phyloP scores from a whole-genome alignment of 2,113 vertebrate genomes.

The Gymnorhina tibicen region DNA sequence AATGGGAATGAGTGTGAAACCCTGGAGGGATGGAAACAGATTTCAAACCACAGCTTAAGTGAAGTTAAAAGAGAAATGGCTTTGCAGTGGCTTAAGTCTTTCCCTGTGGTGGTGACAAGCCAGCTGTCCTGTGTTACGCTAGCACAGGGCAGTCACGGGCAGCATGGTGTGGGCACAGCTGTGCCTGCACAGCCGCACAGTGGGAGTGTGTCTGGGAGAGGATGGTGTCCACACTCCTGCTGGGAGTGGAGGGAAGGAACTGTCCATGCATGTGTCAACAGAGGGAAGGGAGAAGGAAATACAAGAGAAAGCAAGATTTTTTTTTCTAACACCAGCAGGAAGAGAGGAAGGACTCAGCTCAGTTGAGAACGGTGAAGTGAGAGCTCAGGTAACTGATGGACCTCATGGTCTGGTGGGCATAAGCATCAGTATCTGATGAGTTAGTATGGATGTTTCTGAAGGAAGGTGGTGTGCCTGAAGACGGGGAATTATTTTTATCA shows the following conservation, averaged over 20 bases:
- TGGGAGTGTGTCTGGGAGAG: not conserved
- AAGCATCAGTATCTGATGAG: not conserved
- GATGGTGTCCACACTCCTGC: fast-evolving
- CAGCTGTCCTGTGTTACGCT: not conserved
- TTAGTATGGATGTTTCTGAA: not conserved
- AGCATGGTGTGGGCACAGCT: not conserved
- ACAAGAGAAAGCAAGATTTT: not conserved
- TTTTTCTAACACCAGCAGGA: not conserved
- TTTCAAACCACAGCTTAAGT: not conserved
- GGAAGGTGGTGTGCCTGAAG: not conserved
- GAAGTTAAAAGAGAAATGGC: not conserved
- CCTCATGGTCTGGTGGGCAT: not conserved
- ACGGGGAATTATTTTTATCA: not conserved
- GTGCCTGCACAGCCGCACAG: fast-evolving
- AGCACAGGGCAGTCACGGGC: not conserved
- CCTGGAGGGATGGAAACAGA: not conserved
- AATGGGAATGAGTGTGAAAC: not conserved
- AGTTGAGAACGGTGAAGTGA: not conserved
- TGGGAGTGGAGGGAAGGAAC: not conserved
- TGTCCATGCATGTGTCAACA: fast-evolving
- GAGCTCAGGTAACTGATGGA: not conserved
- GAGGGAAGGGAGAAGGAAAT: not conserved
- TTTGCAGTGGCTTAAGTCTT: not conserved
- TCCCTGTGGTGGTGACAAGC: not conserved
- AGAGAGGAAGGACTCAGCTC: not conserved